Base-by-base conservation (phyloP, 2,888 invertebrate genomes). In the Lycophotia porphyrea region DNA sequence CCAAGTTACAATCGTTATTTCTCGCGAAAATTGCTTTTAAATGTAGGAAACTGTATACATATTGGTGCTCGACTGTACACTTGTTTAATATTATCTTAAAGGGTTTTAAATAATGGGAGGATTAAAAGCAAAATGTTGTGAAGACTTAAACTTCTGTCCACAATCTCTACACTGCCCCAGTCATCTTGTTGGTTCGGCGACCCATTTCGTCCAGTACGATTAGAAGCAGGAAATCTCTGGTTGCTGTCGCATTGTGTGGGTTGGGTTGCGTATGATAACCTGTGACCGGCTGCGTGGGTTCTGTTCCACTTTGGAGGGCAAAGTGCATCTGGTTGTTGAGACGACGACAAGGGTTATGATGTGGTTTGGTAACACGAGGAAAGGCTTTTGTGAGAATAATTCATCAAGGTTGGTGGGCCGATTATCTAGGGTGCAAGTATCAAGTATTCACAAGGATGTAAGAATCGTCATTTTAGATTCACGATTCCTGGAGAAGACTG, bases 211-310 rank as follows among this genome's bases (percentile, higher is more conserved):
- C 67, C 64, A 66, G 34, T 70, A 44, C 11, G 84, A 82, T 87
- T 88, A 81, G 77, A 80, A 82, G 73, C 82, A 80, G 87, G 88
- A 88, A 87, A 85, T 85, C 87, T 85, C 71, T 84, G 80, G 77
- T 80, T 80, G 77, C 31, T 44, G 68, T 68, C 66, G 64, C 47
- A 76, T 84, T 78, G 86, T 84, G 86, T 86, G 78, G 87, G 86
- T 76, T 86, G 78, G 87, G 86, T 76, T 65, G 76, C 5, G 58
- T 49, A 71, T 74, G 78, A 88, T 88, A 88, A 88, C 88, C 87
- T 81, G 75, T 42, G 83, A 69, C 81, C 78, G 69, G 27, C 69
- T 66, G 73, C 52, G 71, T 72, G 74, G 71, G 75, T 74, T 70
- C 61, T 60, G 71, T 63, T 34, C 75, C 61, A 75, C 36, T 78